Base-by-base conservation (phyloP, 2,797 vertebrate species). In the Enoplosus armatus region DNA sequence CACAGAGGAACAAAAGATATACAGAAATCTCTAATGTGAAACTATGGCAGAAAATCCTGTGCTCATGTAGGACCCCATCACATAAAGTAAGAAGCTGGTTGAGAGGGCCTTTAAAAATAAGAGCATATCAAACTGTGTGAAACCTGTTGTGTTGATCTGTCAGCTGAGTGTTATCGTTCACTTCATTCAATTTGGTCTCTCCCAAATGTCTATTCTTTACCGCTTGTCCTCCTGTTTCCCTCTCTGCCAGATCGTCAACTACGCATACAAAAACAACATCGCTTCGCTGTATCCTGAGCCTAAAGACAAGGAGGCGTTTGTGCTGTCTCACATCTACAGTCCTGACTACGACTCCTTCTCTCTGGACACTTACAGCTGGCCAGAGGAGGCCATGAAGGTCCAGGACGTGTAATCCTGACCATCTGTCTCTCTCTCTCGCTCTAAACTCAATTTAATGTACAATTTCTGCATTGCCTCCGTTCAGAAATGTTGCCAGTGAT, bases 241-340 rank as follows among this genome's bases (percentile, higher is more conserved):
- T 61, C 27, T 43, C 43, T 47, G 16, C n/a, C 94, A 99, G 98
- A 83, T 99, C 12, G 94, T 99, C 72, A 93, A 97, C 90, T 95
- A 97, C 43, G 98, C 97, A 29, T 99, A 99, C 94, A 96, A 94
- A 89, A 91, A 97, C 27, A 95, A 95, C 89, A 92, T 97, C 8
- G 98, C 98, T 53, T 98, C 98, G 3, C 90, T 91, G 87, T 97
- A 99, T 82, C 98, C 98, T 0, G 98, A 99, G 85, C 98, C 98
- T 7, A 94, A 97, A 91, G 98, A 99, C 95, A 99, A 99, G 93
- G 97, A 98, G 85, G 94, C 97, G n/a, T 99, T 99, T 82, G 94
- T 99, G 81, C 95, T 96, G 72, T 96, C 94, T 50, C 94, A 96
- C 29, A 63, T 98, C 87, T 99, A 99, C 93, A 99, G 95, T 72